A percentile compares a stretch with the other conserved stretches of the same genome.
Evolutionary conservation across 2,113 vertebrate species (phyloP).

Genomic region (Stegostoma tigrinum): DNA sequence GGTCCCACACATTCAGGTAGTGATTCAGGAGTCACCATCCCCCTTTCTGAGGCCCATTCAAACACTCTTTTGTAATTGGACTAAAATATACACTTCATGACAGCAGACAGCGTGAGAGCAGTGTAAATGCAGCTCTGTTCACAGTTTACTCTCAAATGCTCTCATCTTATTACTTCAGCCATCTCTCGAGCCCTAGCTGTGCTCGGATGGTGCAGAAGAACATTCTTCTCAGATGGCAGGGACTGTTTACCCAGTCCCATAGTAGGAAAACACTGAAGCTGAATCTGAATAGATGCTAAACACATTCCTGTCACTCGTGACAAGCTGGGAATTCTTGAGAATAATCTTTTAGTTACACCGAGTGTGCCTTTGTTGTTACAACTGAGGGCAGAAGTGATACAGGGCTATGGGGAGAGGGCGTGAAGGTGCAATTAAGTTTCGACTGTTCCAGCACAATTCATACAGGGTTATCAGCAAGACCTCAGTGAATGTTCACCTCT

Average conservation of each 20-base stretch:
- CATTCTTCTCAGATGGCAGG: background rate
- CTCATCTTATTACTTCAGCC: background rate
- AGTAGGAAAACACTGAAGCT: background rate
- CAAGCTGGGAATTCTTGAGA: background rate
- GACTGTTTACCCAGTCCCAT: background rate
- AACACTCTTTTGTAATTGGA: background rate
- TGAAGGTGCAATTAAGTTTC: background rate
- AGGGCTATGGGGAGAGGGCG: background rate
- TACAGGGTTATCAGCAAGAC: background rate
- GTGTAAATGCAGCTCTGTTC: background rate
- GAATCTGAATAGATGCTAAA: background rate
- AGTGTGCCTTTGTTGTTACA: background rate
- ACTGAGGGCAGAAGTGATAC: background rate
- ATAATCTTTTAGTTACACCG: background rate
- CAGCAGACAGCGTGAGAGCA: background rate
- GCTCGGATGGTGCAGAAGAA: background rate
- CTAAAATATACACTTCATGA: background rate
- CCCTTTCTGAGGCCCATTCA: background rate
- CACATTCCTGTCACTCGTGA: background rate
- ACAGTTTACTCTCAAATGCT: background rate
- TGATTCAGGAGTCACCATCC: background rate
- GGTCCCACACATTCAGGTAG: background rate
- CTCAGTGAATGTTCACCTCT: background rate
- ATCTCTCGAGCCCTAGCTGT: background rate
- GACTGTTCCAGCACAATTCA: too few relatives aligned